Evolutionary conservation across 2,113 vertebrate genomes (phyloP).

Genomic region (Datnioides undecimradiatus): DNA sequence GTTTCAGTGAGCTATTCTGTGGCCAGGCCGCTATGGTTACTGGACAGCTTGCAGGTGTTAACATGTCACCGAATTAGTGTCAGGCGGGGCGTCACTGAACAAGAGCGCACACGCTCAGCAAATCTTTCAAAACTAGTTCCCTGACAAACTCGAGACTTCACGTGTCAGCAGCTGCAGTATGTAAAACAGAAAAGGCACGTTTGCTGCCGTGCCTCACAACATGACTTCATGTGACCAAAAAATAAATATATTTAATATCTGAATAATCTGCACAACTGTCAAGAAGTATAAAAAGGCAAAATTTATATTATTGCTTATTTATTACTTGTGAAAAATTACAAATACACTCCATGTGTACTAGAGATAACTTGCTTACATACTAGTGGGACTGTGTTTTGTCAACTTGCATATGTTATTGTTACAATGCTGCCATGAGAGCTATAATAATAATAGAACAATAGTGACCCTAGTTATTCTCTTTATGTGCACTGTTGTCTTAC

Average conservation of each 20-base stretch:
- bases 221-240: not conserved
- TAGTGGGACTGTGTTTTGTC: not conserved
- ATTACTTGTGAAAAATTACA: no score
- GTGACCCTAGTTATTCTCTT: not conserved
- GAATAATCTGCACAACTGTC: not conserved
- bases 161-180: not conserved
- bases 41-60: conserved; percentile 13
- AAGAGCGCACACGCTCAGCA: conserved; percentile 29
- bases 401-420: not conserved
- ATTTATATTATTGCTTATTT: no score
- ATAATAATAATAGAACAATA: no score
- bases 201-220: not conserved
- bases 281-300: not conserved
- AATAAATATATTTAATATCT: not conserved
- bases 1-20: conserved; percentile 1
- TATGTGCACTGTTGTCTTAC: conserved; percentile 70
- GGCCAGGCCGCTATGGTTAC: not conserved
- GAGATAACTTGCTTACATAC: not conserved
- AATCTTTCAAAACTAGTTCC: conserved; percentile 7
- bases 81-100: conserved; percentile 14
- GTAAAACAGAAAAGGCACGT: not conserved
- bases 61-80: conserved; percentile 10
- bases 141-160: not conserved
- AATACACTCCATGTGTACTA: no score
- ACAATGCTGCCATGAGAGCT: not conserved